Conservation (phyloP, 2,888 invertebrate species). For the Agrochola circellaris region DNA sequence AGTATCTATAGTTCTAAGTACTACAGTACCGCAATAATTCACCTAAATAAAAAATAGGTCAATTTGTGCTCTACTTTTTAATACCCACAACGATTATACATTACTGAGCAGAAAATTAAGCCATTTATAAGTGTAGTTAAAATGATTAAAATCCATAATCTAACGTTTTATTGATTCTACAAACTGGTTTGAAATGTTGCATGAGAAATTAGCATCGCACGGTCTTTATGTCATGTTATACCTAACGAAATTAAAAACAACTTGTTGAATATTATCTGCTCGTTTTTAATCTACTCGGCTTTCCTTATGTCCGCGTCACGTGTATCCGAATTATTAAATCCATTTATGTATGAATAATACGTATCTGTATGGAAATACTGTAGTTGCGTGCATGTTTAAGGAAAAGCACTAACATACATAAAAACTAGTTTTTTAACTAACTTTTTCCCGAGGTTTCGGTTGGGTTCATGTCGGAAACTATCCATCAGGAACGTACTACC, state of each 20-base stretch:
- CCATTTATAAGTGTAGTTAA: not conserved
- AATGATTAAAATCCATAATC: constrained; percentile 1
- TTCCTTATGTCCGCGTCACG: constrained; percentile 3
- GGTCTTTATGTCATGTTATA: constrained; percentile 40
- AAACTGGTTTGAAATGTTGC: constrained; percentile 48
- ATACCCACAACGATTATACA: not conserved
- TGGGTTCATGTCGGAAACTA: not conserved
- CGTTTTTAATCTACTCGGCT: constrained; percentile 2
- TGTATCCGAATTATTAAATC: constrained; percentile 10
- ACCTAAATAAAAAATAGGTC: not conserved
- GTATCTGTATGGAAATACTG: constrained; percentile 5
- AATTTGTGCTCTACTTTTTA: not conserved
- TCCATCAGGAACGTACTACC: not conserved
- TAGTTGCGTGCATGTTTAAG: not conserved
- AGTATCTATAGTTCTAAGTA: too few species aligned
- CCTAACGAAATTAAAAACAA: constrained; percentile 25
- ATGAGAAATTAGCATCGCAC: constrained; percentile 41
- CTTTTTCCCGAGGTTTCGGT: too few species aligned
- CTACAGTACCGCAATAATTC: not conserved
- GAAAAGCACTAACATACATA: not conserved
- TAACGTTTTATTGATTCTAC: constrained; percentile 39
- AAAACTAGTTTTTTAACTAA: not conserved
- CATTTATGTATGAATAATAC: constrained; percentile 16
- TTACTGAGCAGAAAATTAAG: not conserved
- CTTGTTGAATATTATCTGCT: constrained; percentile 1